Percentiles rank a stretch among this genome's conserved stretches.
These are phyloP conservation scores for Watsonalla cultraria DNA, from an alignment of 2,888 invertebrate genomes.

Conservation along the genomic window DNA sequence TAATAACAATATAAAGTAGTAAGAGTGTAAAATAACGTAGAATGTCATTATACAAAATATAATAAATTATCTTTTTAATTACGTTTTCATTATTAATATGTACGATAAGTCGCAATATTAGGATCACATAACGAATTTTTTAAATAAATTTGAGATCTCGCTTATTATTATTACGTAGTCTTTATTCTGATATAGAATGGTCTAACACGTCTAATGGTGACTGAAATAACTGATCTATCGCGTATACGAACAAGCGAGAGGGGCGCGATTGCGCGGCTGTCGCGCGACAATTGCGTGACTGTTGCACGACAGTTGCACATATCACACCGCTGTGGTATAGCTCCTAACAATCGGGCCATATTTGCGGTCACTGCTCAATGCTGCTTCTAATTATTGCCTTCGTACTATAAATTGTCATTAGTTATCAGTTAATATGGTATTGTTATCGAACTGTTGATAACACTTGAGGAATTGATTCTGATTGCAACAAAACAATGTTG, in stretches of 20 bases:
- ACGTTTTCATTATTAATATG: conserved; percentile 51
- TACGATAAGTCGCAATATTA: conserved; percentile 73
- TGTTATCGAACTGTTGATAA: too few relatives aligned
- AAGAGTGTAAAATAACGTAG: conserved; percentile 76
- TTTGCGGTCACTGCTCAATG: conserved; percentile 14
- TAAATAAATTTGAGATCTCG: conserved; percentile 79
- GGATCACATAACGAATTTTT: conserved; percentile 73
- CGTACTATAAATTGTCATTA: too few relatives aligned
- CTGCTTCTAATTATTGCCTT: conserved; percentile 7
- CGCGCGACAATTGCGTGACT: conserved; percentile 8
- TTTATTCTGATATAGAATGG: conserved; percentile 74
- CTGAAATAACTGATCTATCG: conserved; percentile 68
- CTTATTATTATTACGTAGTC: conserved; percentile 78
- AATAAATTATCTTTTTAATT: conserved; percentile 75
- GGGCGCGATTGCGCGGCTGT: conserved; percentile 19
- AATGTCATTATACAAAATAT: conserved; percentile 77
- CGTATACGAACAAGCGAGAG: conserved; percentile 71
- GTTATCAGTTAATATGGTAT: too few relatives aligned
- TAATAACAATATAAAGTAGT: conserved; percentile 75
- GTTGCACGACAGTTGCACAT: conserved; percentile 8
- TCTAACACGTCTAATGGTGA: conserved; percentile 66
- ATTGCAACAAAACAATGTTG: too few relatives aligned
- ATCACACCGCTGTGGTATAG: conserved; percentile 22
- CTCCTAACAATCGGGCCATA: conserved; percentile 46
- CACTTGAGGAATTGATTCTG: too few relatives aligned